Base-by-base conservation (phyloP, 2,797 vertebrate genomes). In the Bryconaethiops microstoma region DNA sequence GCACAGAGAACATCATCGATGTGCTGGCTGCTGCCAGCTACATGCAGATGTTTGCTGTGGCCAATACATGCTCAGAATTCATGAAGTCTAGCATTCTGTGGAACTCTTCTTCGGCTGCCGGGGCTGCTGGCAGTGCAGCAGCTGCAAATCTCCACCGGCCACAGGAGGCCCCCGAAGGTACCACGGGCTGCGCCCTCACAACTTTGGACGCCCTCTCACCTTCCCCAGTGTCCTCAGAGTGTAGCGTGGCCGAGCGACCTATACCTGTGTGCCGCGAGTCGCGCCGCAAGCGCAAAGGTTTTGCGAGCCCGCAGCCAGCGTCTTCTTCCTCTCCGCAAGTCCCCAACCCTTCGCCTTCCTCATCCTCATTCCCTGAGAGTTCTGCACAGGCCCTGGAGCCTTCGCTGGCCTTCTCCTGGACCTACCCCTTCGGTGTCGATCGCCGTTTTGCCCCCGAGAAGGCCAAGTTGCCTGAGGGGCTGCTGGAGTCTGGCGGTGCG, bases 31-130 rank as follows among this genome's bases (percentile, higher is more conserved):
- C 98, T 0, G 98, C 98, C 52, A 99, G 98, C 88, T 99, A 99
- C 88, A 99, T 96, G 95, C 96, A 96, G 86, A 96, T 99, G 98
- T 99, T 99, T 82, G 95, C 96, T 0, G 98, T 99, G 82, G 98
- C 98, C 2, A 99, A 97, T 88, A 99, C 97, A 0, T 99, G 98
- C 91, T 99, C 98, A 0, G 97, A 99, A 76, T 99, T 99, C 91
- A 99, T 99, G 98, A 99, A 99, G 88, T 99, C 98, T 69, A 99
- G 98, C 84, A 99, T 99, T 87, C 89, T 99, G 45, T 99, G 98
- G 98, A 96, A 96, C 70, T 93, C 96, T 1, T 75, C 85, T 39
- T 78, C 79, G 0, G 81, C 77, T 63, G 82, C 81, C 8, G 78
- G 70, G 35, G 69, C 60, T 12, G 62, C 55, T 35, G 70, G 74